Evolutionary conservation across 2,888 invertebrate species (phyloP).

Genomic region (Seladonia tumulorum): DNA sequence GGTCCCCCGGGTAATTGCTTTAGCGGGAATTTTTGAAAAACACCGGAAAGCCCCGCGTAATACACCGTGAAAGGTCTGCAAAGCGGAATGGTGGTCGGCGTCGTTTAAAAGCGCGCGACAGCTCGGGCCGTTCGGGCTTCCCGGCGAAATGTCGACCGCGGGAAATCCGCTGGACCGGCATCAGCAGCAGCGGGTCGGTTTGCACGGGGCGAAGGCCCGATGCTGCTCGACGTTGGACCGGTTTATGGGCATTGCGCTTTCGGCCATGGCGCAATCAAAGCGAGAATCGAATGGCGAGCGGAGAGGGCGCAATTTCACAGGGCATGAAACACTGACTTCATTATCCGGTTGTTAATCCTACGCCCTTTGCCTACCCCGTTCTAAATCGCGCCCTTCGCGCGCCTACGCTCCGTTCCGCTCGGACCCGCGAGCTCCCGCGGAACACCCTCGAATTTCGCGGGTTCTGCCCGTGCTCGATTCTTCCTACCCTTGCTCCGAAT

Average conservation of each 20-base stretch:
- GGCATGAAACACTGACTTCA: slow-evolving; percentile 84
- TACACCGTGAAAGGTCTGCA: slow-evolving; percentile 68
- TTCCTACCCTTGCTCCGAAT: not conserved
- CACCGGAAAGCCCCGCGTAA: slow-evolving; percentile 58
- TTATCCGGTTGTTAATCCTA: slow-evolving; percentile 84
- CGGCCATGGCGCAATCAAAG: slow-evolving; percentile 80
- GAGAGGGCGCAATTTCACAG: slow-evolving; percentile 83
- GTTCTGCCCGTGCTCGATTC: not conserved
- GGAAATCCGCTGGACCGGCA: slow-evolving; percentile 55
- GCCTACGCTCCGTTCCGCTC: not conserved
- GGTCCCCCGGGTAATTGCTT: slow-evolving; percentile 51
- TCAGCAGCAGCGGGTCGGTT: not conserved
- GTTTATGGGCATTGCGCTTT: slow-evolving; percentile 79
- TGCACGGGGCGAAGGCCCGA: slow-evolving; percentile 30
- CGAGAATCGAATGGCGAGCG: slow-evolving; percentile 81
- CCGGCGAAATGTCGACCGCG: slow-evolving; percentile 58
- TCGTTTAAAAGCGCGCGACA: slow-evolving; percentile 52
- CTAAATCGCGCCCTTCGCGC: slow-evolving; percentile 11
- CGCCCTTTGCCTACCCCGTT: slow-evolving; percentile 37
- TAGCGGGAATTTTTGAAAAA: slow-evolving; percentile 70
- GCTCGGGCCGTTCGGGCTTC: slow-evolving; percentile 29
- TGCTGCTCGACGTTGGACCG: slow-evolving; percentile 65
- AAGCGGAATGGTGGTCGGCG: slow-evolving; percentile 56
- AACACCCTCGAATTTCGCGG: slow-evolving; percentile 21
- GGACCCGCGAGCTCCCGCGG: slow-evolving; percentile 21